These are phyloP conservation scores for Mastacembelus armatus DNA, from an alignment of 2,797 vertebrate species.

Conservation along the genomic window DNA sequence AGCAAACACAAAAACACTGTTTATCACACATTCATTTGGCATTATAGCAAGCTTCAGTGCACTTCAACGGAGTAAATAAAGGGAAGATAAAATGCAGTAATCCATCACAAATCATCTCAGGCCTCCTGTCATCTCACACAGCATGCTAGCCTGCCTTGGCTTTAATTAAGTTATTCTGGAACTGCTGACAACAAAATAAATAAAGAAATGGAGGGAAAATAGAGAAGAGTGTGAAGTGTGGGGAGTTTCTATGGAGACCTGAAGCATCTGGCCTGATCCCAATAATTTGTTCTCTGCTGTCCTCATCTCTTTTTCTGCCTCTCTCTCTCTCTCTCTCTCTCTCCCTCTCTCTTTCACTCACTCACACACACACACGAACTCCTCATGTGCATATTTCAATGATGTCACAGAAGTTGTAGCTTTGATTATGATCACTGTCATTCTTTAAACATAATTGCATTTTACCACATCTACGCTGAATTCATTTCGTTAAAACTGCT, in stretches of 20 bases:
- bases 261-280: constrained; percentile 85
- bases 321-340: constrained; percentile 20
- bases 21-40: constrained; percentile 78
- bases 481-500: constrained; percentile 15
- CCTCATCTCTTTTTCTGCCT: constrained; percentile 53
- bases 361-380: constrained; percentile 27
- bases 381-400: constrained; percentile 11
- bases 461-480: constrained; percentile 26
- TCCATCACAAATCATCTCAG: constrained; percentile 85
- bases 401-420: constrained; percentile 24
- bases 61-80: constrained; percentile 78
- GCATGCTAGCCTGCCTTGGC: constrained; percentile 77
- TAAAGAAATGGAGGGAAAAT: constrained; percentile 77
- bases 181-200: constrained; percentile 85
- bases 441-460: constrained; percentile 34
- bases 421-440: constrained; percentile 55
- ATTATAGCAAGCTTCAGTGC: constrained; percentile 73
- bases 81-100: constrained; percentile 81
- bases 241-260: constrained; percentile 86
- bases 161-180: constrained; percentile 89
- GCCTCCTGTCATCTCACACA: constrained; percentile 83
- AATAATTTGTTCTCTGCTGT: constrained; percentile 79
- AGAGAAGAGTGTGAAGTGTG: constrained; percentile 77
- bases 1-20: constrained; percentile 72
- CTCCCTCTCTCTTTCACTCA: too few relatives aligned